Conservation (phyloP, 2,113 vertebrate species). For the Clinocottus analis region DNA sequence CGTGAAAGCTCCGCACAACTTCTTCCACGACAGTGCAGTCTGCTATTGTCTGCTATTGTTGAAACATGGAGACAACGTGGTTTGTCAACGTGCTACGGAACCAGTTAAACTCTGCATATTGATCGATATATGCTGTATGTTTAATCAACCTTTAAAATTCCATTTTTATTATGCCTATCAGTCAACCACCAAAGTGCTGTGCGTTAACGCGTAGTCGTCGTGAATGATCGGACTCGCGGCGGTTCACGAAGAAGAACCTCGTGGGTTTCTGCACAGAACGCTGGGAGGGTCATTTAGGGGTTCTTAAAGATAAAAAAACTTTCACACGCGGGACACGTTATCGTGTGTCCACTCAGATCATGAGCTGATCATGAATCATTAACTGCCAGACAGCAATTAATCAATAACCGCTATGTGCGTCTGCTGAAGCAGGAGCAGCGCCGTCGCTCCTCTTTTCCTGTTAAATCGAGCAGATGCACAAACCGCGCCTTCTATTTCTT, state of each 20-base stretch:
- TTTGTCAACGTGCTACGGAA: background rate
- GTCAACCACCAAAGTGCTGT: no score
- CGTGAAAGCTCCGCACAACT: background rate
- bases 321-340: background rate
- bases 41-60: no score
- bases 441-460: background rate
- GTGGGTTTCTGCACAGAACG: background rate
- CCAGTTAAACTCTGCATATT: background rate
- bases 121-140: background rate
- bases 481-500: background rate
- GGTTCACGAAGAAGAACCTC: background rate
- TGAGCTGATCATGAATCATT: slow-evolving; percentile 31
- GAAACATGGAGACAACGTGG: no score
- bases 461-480: slow-evolving; percentile 2
- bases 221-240: background rate
- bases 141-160: background rate
- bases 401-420: slow-evolving; percentile 26
- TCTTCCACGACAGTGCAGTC: background rate
- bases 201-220: no score
- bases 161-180: background rate
- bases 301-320: background rate
- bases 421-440: background rate
- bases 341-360: background rate
- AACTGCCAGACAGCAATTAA: background rate
- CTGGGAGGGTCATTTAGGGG: background rate